These are phyloP conservation scores for Ameiurus melas DNA, from an alignment of 2,113 vertebrate species.

Conservation along the genomic window DNA sequence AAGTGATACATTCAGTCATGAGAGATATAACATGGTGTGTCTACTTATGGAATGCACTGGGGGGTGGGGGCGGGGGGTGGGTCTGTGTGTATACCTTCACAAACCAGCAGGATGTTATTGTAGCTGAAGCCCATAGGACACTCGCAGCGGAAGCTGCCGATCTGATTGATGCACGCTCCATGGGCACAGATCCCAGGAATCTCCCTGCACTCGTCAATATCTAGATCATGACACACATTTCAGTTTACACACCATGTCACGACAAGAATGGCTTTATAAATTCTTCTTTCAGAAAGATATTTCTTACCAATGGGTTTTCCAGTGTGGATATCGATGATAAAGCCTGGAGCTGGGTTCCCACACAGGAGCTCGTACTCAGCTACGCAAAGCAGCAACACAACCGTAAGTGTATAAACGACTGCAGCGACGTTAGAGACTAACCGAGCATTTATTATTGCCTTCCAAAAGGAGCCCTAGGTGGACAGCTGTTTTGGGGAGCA, in stretches of 20 bases:
- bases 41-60: background rate
- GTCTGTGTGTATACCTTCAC: slow-evolving; percentile 78
- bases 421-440: background rate
- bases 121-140: slow-evolving; percentile 91
- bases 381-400: slow-evolving; percentile 56
- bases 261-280: background rate
- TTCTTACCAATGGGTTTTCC: slow-evolving; percentile 86
- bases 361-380: slow-evolving; percentile 88
- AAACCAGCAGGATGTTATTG: slow-evolving; percentile 88
- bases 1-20: slow-evolving; percentile 56
- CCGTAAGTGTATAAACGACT: background rate
- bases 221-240: slow-evolving; percentile 63
- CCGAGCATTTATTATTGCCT: background rate
- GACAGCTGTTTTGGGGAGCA: background rate
- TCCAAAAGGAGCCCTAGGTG: background rate
- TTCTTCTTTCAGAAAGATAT: background rate
- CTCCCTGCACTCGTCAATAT: slow-evolving; percentile 91
- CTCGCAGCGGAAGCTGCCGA: slow-evolving; percentile 91
- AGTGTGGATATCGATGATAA: slow-evolving; percentile 88
- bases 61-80: too few relatives aligned
- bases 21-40: slow-evolving; percentile 26
- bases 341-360: slow-evolving; percentile 86
- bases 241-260: background rate
- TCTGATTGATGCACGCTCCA: slow-evolving; percentile 91
- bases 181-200: slow-evolving; percentile 86